phyloP scores from a whole-genome alignment of 2,888 invertebrate species.

The Ischnura elegans region DNA sequence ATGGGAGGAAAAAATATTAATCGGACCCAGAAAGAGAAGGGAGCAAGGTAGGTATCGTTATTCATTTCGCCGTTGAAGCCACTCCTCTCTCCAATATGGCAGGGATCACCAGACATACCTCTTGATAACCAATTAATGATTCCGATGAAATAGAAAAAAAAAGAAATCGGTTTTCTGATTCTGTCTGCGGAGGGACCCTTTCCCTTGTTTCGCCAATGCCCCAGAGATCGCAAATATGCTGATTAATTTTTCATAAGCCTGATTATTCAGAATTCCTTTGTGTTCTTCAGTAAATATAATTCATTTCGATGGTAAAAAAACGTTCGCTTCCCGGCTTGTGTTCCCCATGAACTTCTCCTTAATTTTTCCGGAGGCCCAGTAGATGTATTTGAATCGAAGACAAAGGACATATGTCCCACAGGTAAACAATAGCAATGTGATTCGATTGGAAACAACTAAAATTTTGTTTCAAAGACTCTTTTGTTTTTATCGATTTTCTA shows the following conservation, averaged over 20 bases:
- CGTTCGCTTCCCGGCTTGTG: too few species aligned
- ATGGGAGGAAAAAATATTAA: not conserved
- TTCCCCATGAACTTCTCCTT: too few species aligned
- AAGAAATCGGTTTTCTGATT: not conserved
- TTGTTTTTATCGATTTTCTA: too few species aligned
- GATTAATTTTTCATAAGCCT: slow-evolving; percentile 11
- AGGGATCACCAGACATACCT: not conserved
- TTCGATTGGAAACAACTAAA: too few species aligned
- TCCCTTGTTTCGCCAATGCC: not conserved
- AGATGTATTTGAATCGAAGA: too few species aligned
- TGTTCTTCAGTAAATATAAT: not conserved
- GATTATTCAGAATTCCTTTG: not conserved
- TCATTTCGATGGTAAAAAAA: too few species aligned
- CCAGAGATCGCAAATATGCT: not conserved
- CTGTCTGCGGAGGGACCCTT: too few species aligned
- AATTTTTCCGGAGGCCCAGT: too few species aligned
- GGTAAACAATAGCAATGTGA: too few species aligned
- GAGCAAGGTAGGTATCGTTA: not conserved
- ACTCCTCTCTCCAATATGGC: not conserved
- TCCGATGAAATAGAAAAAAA: not conserved
- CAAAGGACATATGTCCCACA: too few species aligned
- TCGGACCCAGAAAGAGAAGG: not conserved
- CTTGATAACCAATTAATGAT: slow-evolving; percentile 9
- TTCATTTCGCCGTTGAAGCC: not conserved
- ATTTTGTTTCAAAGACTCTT: too few species aligned